Base-by-base conservation (phyloP, 2,888 invertebrate genomes). In the Tetrapedia diversipes region DNA sequence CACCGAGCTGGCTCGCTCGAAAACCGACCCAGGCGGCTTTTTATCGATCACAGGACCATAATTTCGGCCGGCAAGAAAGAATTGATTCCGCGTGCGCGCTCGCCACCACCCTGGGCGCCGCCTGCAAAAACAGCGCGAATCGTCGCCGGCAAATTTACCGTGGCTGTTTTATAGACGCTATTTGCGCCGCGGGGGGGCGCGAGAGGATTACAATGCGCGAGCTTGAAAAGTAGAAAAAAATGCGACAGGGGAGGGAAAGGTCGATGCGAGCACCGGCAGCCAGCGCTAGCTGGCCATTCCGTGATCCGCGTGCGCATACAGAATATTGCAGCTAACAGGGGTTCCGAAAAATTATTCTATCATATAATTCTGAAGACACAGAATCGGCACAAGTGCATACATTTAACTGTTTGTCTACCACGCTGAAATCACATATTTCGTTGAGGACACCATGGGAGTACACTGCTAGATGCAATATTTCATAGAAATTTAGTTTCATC, bases 61-160 rank as follows among this genome's bases (percentile, higher is more conserved):
- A 72, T 73, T 65, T 65, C 41, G 29, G 19, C 19, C 29, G 16
- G 43, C 32, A 63, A 74, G 63, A 54, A 72, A 63, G 63, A 74
- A 77, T 75, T 77, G 63, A 74, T 64, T 75, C 27, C 29, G 24
- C 43, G 67, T 39, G 66, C 60, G 34, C 63, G 49, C 1, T 24
- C 32, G 34, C 16, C 14, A 37, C 56, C 29, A 27, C 34, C 34
- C 56, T 19, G 61, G 68, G 80, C 75, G 73, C 76, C 80, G 71
- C 74, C 78, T 84, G 84, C 80, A 82, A 86, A 85, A 86, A 85
- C 84, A 87, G 70, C 71, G 77, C 65, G 72, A 79, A 76, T 80
- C 78, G 82, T 84, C 80, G 61, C 71, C 29, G 75, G 68, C 60
- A 81, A 86, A 86, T 86, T 86, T 79, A 77, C 77, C 73, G 65